phyloP scores from a whole-genome alignment of 2,888 invertebrate species.

The Tipula helvola region DNA sequence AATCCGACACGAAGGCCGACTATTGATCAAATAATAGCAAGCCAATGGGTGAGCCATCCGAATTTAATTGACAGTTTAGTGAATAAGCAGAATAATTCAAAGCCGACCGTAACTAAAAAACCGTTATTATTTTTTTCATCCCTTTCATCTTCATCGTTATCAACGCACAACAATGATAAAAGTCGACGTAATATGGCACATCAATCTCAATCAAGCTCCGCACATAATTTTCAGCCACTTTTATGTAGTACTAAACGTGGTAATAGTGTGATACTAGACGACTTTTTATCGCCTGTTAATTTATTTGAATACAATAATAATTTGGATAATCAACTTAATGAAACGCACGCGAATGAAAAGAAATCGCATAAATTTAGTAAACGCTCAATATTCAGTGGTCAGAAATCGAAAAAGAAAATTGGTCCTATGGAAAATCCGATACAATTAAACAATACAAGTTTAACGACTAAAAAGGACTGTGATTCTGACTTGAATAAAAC shows the following conservation, averaged over 20 bases:
- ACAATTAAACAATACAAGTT: slow-evolving; percentile 22
- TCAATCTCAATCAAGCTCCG: slow-evolving; percentile 14
- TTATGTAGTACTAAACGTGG: slow-evolving; percentile 33
- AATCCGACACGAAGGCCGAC: slow-evolving; percentile 37
- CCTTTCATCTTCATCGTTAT: not conserved
- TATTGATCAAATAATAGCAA: slow-evolving; percentile 37
- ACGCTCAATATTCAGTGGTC: slow-evolving; percentile 29
- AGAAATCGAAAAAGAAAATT: slow-evolving; percentile 31
- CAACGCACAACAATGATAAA: not conserved
- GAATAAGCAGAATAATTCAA: slow-evolving; percentile 19
- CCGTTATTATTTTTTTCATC: not conserved
- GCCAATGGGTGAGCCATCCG: slow-evolving; percentile 42
- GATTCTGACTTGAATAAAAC: not conserved
- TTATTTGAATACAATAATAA: not conserved
- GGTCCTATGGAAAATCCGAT: slow-evolving; percentile 31
- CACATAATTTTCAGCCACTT: slow-evolving; percentile 23
- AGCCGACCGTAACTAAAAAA: slow-evolving; percentile 21
- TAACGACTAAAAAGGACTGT: slow-evolving; percentile 16
- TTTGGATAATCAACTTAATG: not conserved
- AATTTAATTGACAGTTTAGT: slow-evolving; percentile 19
- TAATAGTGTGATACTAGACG: slow-evolving; percentile 31
- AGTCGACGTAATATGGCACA: not conserved
- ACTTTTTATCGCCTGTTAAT: slow-evolving; percentile 31
- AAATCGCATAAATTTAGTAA: slow-evolving; percentile 12
- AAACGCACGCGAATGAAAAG: not conserved